Evolutionary conservation across 2,888 invertebrate species (phyloP).

Genomic region (Hydraecia micacea): DNA sequence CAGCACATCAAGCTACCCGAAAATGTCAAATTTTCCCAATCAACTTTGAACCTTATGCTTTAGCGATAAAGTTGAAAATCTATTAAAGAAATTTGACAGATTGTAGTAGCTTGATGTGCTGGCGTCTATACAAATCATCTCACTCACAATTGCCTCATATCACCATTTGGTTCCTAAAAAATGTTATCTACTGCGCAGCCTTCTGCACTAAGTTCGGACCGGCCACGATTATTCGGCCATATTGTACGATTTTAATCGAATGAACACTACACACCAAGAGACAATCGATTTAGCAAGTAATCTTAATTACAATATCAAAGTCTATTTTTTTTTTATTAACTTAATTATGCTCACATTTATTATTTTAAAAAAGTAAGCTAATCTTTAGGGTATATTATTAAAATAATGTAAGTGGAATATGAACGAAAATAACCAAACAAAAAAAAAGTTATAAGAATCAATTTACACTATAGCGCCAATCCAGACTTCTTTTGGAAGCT

Average conservation of each 20-base stretch:
- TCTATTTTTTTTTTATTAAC: neutral
- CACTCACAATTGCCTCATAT: no score
- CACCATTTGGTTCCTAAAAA: neutral
- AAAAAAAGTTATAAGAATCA: neutral
- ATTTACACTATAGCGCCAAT: neutral
- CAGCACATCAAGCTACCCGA: no score
- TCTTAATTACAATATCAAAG: conserved; percentile 5
- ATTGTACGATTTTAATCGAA: no score
- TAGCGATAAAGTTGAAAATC: no score
- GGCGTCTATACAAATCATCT: no score
- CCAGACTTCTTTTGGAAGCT: neutral
- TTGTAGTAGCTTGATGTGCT: no score
- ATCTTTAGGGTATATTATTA: neutral
- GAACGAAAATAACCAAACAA: neutral
- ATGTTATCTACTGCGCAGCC: neutral
- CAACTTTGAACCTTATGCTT: no score
- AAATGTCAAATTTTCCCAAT: no score
- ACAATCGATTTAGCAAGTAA: neutral
- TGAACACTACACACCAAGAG: neutral
- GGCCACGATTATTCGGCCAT: neutral
- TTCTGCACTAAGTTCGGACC: neutral
- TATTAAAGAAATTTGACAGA: no score
- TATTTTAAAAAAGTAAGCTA: neutral
- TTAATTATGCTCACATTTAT: conserved; percentile 13
- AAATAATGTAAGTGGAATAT: neutral